Conservation (phyloP, 2,113 vertebrate species). For the Carassius carassius region DNA sequence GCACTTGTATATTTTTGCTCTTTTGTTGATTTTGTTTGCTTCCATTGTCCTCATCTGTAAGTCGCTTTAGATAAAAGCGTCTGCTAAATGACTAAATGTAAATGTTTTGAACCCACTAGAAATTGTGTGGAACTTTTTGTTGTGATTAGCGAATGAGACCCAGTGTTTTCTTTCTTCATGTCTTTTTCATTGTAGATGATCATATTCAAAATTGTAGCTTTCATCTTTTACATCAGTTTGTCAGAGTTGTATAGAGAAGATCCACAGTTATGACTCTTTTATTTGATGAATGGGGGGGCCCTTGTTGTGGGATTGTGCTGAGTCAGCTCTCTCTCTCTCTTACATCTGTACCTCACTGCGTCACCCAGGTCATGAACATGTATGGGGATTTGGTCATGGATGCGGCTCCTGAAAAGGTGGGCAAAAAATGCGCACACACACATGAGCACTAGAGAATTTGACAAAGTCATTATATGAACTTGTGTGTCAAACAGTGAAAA, state of each 20-base stretch:
- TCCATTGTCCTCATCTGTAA: too few relatives aligned
- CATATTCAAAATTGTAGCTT: neutral
- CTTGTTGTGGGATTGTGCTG: neutral
- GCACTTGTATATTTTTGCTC: too few relatives aligned
- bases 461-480: neutral
- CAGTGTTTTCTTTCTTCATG: neutral
- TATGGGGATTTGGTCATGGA: slow-evolving; percentile 93
- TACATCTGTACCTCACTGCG: slow-evolving; percentile 16
- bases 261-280: neutral
- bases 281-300: slow-evolving; percentile 15
- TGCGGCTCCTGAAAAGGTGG: slow-evolving; percentile 85
- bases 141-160: neutral
- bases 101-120: too few relatives aligned
- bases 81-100: too few relatives aligned
- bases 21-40: too few relatives aligned
- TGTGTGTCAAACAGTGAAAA: neutral
- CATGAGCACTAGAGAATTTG: neutral
- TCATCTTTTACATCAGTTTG: neutral
- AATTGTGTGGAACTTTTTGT: neutral
- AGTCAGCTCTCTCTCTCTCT: neutral
- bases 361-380: slow-evolving; percentile 88
- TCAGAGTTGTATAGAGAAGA: neutral
- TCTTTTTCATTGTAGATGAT: neutral
- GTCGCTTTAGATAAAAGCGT: too few relatives aligned
- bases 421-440: neutral